Evolutionary conservation across 2,113 vertebrate genomes (phyloP).

Genomic region (Malurus cyaneus): DNA sequence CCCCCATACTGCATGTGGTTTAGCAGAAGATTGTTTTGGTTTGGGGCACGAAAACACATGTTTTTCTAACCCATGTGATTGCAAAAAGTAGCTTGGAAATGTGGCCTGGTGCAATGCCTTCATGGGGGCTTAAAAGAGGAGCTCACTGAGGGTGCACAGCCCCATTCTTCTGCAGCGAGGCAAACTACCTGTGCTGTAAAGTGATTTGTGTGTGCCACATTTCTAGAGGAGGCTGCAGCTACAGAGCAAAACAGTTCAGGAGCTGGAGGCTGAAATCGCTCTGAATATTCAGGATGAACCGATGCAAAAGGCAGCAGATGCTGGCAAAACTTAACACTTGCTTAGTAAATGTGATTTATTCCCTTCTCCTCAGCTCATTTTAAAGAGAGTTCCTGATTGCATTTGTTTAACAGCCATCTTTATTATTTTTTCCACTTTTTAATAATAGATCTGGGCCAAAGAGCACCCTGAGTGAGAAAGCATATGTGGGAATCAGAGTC

Average conservation of each 20-base stretch:
- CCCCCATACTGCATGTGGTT: not conserved
- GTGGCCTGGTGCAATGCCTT: not conserved
- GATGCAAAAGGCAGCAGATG: not conserved
- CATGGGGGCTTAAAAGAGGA: not conserved
- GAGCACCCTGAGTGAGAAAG: not conserved
- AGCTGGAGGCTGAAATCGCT: not conserved
- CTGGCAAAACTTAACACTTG: not conserved
- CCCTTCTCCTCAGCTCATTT: not conserved
- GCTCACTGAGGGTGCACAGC: not conserved
- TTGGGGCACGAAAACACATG: not conserved
- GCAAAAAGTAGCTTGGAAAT: not conserved
- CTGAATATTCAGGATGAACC: not conserved
- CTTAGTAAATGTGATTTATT: not conserved
- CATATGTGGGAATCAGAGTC: not conserved
- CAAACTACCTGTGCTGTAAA: not conserved
- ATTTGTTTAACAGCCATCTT: not conserved
- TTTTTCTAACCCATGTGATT: not conserved
- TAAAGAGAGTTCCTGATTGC: not conserved
- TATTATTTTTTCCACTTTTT: not conserved
- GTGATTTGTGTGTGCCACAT: fast-evolving
- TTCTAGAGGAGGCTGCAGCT: not conserved
- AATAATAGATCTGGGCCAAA: not conserved
- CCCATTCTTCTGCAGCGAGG: not conserved
- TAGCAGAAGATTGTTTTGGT: not conserved
- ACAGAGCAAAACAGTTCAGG: not conserved